Evolutionary conservation across 2,888 invertebrate species (phyloP).

Genomic region (Oscheius sp.): DNA sequence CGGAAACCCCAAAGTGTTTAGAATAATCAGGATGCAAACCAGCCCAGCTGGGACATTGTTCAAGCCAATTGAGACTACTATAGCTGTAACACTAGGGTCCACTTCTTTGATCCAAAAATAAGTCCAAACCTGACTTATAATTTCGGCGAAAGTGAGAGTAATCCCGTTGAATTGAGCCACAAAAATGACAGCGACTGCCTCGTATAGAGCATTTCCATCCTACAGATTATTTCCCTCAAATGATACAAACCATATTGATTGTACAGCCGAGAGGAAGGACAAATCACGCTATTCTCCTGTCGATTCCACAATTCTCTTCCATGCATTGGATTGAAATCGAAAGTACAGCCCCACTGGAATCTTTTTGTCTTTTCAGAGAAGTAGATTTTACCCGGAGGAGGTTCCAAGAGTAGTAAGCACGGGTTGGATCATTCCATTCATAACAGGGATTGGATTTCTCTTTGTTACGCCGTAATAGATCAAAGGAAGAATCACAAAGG

Average conservation of each 20-base stretch:
- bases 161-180: slow-evolving; percentile 3
- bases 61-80: slow-evolving; percentile 93
- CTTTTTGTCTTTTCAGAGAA: not conserved
- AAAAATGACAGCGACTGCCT: slow-evolving; percentile 13
- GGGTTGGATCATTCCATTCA: slow-evolving; percentile 76
- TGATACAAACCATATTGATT: slow-evolving; percentile 78
- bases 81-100: slow-evolving; percentile 88
- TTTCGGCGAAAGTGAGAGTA: not conserved
- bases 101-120: not conserved
- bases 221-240: not conserved
- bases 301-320: slow-evolving; percentile 77
- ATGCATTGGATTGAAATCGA: slow-evolving; percentile 78
- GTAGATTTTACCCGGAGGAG: slow-evolving; percentile 77
- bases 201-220: slow-evolving; percentile 71
- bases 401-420: slow-evolving; percentile 77
- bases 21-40: slow-evolving; percentile 70
- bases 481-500: slow-evolving; percentile 75
- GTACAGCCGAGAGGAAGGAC: slow-evolving; percentile 74
- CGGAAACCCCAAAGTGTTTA: slow-evolving; percentile 72
- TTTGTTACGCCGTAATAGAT: slow-evolving; percentile 76
- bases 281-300: slow-evolving; percentile 77
- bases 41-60: slow-evolving; percentile 80
- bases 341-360: slow-evolving; percentile 76
- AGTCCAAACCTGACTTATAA: slow-evolving; percentile 58
- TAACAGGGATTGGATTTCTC: slow-evolving; percentile 50